A percentile compares a stretch with the other conserved stretches of the same genome.
These are phyloP conservation scores for Pseudobourletiella spinata DNA, from an alignment of 1,140 invertebrate genomes.

Conservation along the genomic window DNA sequence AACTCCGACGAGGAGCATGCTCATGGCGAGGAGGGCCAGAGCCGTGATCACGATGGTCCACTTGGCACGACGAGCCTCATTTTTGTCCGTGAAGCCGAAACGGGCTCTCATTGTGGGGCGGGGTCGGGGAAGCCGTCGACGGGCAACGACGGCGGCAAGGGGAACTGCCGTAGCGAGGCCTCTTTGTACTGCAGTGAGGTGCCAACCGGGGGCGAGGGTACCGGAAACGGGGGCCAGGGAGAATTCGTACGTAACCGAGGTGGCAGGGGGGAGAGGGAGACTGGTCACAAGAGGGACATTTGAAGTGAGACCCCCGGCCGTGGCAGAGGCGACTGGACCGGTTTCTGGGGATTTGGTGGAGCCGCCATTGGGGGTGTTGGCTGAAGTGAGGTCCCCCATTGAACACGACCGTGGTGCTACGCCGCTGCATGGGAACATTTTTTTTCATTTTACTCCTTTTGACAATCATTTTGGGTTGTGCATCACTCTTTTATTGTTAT, in stretches of 20 bases:
- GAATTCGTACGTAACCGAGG: slow-evolving; percentile 35
- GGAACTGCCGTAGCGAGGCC: slow-evolving; percentile 34
- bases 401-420: slow-evolving; percentile 32
- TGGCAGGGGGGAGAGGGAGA: slow-evolving; percentile 32
- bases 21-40: slow-evolving; percentile 71
- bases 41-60: slow-evolving; percentile 85
- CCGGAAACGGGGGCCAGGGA: slow-evolving; percentile 34
- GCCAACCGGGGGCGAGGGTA: slow-evolving; percentile 33
- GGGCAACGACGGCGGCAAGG: slow-evolving; percentile 31
- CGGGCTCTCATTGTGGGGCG: slow-evolving; percentile 26
- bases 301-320: slow-evolving; percentile 6
- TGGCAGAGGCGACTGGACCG: not conserved
- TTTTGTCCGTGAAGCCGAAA: slow-evolving; percentile 35
- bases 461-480: no score
- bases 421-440: not conserved
- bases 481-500: no score
- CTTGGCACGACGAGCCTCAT: slow-evolving; percentile 50
- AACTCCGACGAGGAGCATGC: slow-evolving; percentile 74
- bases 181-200: slow-evolving; percentile 34
- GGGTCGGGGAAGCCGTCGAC: slow-evolving; percentile 30
- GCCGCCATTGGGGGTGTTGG: slow-evolving; percentile 2
- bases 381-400: slow-evolving; percentile 33
- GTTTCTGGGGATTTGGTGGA: not conserved
- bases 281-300: slow-evolving; percentile 29
- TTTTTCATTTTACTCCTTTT: no score